Evolutionary conservation across 2,797 vertebrate species (phyloP).

Genomic region (Forpus xanthops): DNA sequence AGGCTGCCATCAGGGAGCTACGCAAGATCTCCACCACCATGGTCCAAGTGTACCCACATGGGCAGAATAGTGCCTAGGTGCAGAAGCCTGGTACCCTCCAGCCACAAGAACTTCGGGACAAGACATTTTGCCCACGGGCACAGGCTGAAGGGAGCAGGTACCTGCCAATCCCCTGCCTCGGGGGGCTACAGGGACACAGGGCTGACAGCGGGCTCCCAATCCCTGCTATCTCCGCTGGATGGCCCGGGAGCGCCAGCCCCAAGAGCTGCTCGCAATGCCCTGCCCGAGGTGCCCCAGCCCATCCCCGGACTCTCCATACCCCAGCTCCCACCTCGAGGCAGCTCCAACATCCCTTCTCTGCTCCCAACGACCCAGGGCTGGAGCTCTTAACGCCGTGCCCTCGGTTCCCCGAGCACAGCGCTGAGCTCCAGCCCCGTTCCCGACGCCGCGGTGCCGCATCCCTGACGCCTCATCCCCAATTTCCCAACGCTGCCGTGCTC

Average conservation of each 20-base stretch:
- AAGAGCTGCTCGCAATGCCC: neutral
- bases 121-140: fast-evolving
- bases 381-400: neutral
- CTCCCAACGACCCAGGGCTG: fast-evolving
- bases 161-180: neutral
- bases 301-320: fast-evolving
- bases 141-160: fast-evolving
- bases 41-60: fast-evolving
- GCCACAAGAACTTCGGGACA: neutral
- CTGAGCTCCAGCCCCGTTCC: neutral
- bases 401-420: neutral
- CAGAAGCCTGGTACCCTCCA: neutral
- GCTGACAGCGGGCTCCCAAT: neutral
- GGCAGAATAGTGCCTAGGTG: neutral
- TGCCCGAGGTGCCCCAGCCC: neutral
- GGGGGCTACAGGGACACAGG: fast-evolving
- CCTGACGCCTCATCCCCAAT: fast-evolving
- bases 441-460: neutral
- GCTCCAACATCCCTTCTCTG: fast-evolving
- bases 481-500: neutral
- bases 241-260: fast-evolving
- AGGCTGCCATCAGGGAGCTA: fast-evolving
- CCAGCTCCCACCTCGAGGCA: neutral
- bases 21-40: neutral
- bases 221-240: fast-evolving